Evolutionary conservation across 2,797 vertebrate genomes (phyloP).

Genomic region (Danio aesculapii): DNA sequence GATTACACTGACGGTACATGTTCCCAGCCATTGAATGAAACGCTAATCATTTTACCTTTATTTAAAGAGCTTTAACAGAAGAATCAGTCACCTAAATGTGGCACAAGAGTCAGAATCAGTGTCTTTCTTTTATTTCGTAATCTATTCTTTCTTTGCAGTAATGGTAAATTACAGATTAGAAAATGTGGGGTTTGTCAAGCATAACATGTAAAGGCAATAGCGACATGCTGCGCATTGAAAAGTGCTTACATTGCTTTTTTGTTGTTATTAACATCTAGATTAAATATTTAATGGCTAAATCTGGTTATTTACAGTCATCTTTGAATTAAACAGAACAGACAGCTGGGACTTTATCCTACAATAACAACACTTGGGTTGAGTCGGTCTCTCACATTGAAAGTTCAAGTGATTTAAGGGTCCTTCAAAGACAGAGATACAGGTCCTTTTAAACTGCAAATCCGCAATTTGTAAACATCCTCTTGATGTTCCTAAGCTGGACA

Average conservation of each 20-base stretch:
- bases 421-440: background rate
- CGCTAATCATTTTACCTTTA: background rate
- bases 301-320: background rate
- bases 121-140: constrained; percentile 1
- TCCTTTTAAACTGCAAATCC: background rate
- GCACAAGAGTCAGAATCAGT: background rate
- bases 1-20: background rate
- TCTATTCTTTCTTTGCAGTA: background rate
- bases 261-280: background rate
- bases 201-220: background rate
- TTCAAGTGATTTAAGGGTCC: constrained; percentile 37
- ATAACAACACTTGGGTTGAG: constrained; percentile 39
- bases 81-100: background rate
- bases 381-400: constrained; percentile 22
- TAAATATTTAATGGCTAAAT: constrained; percentile 9
- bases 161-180: background rate
- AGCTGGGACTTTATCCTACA: constrained; percentile 1
- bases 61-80: background rate
- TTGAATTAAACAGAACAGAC: constrained; percentile 13
- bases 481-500: background rate
- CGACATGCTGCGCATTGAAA: constrained; percentile 4
- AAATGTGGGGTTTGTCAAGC: background rate
- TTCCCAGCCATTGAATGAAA: constrained; percentile 2
- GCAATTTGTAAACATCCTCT: constrained; percentile 27
- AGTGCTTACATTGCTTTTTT: background rate